phyloP scores from a whole-genome alignment of 2,797 vertebrate genomes.

The Coregonus ussuriensis region DNA sequence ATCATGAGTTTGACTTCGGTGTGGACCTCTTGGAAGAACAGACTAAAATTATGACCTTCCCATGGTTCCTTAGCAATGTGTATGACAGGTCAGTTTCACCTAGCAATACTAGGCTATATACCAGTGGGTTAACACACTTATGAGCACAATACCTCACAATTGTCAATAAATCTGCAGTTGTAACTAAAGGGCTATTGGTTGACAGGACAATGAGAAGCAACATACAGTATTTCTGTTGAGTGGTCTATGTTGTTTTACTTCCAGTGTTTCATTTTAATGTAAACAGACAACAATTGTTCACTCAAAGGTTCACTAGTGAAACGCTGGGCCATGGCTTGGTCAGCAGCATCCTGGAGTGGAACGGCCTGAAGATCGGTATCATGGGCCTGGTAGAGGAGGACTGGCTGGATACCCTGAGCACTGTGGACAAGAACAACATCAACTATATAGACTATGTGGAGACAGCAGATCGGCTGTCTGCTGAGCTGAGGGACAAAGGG shows the following conservation, averaged over 20 bases:
- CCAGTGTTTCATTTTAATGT: not conserved
- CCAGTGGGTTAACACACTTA: not conserved
- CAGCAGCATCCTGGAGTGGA: slow-evolving; percentile 43
- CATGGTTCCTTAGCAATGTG: slow-evolving; percentile 48
- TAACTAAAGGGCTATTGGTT: too few species aligned
- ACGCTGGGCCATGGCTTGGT: slow-evolving; percentile 35
- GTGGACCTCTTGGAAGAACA: slow-evolving; percentile 49
- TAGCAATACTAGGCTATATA: not conserved
- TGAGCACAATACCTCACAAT: not conserved
- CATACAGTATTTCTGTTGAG: too few species aligned
- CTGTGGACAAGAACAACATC: slow-evolving; percentile 52
- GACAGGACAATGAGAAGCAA: too few species aligned
- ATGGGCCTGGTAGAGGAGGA: slow-evolving; percentile 58
- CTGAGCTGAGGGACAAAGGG: slow-evolving; percentile 40
- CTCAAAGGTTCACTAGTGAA: slow-evolving; percentile 50
- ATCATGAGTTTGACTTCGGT: slow-evolving; percentile 59
- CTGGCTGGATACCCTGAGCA: slow-evolving; percentile 53
- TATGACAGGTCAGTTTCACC: slow-evolving; percentile 14
- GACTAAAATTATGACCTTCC: slow-evolving; percentile 40
- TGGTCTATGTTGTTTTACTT: too few species aligned
- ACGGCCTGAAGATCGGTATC: slow-evolving; percentile 43
- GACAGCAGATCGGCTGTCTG: slow-evolving; percentile 33
- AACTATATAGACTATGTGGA: slow-evolving; percentile 38
- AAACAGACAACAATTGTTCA: not conserved
- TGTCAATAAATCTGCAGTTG: not conserved